Evolutionary conservation across 2,797 vertebrate species (phyloP).

Genomic region (Lagodon rhomboides): DNA sequence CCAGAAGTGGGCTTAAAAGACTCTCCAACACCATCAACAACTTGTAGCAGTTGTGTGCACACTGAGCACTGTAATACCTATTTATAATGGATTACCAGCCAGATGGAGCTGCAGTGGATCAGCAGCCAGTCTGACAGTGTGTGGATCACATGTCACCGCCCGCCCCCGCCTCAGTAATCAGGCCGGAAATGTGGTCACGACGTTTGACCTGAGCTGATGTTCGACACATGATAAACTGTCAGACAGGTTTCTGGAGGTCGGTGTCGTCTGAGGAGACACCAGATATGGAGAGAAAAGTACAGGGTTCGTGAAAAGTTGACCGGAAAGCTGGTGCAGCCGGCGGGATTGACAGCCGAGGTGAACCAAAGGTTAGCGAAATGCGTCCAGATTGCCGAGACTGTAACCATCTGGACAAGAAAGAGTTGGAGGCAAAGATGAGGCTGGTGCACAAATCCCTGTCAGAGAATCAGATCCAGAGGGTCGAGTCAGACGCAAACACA

Average conservation of each 20-base stretch:
- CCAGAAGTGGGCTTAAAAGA: conserved; percentile 11
- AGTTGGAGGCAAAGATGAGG: not conserved
- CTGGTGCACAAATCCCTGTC: not conserved
- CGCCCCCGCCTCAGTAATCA: not conserved
- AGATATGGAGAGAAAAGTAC: not conserved
- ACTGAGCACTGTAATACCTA: conserved; percentile 52
- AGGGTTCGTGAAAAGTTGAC: not conserved
- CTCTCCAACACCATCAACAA: not conserved
- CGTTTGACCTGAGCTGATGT: not conserved
- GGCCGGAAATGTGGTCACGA: not conserved
- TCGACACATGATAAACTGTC: too few relatives aligned
- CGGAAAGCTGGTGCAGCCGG: conserved; percentile 3
- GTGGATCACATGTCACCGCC: conserved; percentile 29
- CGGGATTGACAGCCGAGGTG: not conserved
- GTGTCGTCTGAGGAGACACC: not conserved
- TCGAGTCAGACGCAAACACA: not conserved
- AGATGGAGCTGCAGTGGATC: conserved; percentile 61
- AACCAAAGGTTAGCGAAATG: conserved; percentile 21
- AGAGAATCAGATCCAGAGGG: not conserved
- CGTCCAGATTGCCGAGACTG: not conserved
- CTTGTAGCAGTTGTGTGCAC: conserved; percentile 41
- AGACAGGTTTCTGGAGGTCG: too few relatives aligned
- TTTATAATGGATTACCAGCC: conserved; percentile 62
- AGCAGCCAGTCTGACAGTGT: conserved; percentile 36
- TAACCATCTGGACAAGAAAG: conserved; percentile 31